A percentile compares a stretch with the other conserved stretches of the same genome.
Evolutionary conservation across 2,888 invertebrate species (phyloP).

Genomic region (Gymnocheta viridis): DNA sequence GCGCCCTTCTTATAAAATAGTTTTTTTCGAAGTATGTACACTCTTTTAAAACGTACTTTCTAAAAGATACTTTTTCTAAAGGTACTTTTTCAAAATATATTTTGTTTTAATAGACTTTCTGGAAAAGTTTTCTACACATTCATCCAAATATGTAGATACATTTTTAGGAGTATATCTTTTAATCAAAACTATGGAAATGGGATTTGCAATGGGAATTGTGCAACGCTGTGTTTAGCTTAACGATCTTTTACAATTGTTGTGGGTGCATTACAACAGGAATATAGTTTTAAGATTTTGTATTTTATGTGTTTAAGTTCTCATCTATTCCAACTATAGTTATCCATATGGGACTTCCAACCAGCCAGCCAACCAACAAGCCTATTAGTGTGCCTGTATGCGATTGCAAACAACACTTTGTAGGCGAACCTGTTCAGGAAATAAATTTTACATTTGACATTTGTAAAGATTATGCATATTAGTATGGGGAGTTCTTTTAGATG

Average conservation of each 20-base stretch:
- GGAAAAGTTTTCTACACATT: too few relatives aligned
- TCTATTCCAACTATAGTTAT: slow-evolving; percentile 22
- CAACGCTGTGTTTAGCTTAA: slow-evolving; percentile 17
- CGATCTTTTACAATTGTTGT: slow-evolving; percentile 56
- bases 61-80: background rate
- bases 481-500: slow-evolving; percentile 8
- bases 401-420: slow-evolving; percentile 56
- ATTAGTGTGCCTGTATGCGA: background rate
- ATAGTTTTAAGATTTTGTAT: background rate
- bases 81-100: background rate
- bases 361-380: slow-evolving; percentile 8
- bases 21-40: too few relatives aligned
- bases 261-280: slow-evolving; percentile 46
- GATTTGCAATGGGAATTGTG: background rate
- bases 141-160: too few relatives aligned
- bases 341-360: background rate
- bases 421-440: slow-evolving; percentile 70
- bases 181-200: background rate
- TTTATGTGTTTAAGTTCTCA: background rate
- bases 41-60: background rate
- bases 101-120: background rate
- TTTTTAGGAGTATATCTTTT: background rate
- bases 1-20: background rate
- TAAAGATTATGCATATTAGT: slow-evolving; percentile 65
- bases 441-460: slow-evolving; percentile 69